Conservation (phyloP, 2,113 vertebrate genomes). For the Rhadina sibilatrix region DNA sequence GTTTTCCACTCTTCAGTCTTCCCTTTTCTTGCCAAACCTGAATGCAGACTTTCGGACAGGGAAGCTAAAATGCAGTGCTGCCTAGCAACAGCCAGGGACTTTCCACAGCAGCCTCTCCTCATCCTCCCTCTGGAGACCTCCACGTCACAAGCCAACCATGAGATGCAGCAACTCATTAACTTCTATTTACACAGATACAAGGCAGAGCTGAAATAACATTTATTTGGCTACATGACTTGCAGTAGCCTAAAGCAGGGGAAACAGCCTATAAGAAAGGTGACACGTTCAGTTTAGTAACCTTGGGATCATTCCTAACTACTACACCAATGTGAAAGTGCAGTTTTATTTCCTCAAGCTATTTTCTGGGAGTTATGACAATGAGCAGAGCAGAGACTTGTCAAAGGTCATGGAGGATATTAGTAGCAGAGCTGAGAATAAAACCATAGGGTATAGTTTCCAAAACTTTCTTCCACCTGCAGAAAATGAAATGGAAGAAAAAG, state of each 20-base stretch:
- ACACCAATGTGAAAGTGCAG: neutral
- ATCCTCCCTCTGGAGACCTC: constrained; percentile 37
- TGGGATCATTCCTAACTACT: neutral
- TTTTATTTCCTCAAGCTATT: neutral
- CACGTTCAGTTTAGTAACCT: neutral
- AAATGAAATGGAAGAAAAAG: neutral
- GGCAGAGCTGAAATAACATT: constrained; percentile 10
- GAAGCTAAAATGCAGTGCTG: constrained; percentile 4
- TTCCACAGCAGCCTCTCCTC: constrained; percentile 21
- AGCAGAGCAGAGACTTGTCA: neutral
- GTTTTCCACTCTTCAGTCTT: neutral
- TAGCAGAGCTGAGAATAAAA: neutral
- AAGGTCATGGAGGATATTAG: neutral
- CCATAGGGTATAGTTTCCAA: neutral
- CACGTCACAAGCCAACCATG: neutral
- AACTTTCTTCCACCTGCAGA: constrained; percentile 1
- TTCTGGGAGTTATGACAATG: neutral
- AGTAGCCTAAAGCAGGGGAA: neutral
- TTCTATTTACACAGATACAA: neutral
- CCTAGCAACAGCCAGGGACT: constrained; percentile 47
- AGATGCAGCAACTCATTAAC: constrained; percentile 17
- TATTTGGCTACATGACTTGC: neutral
- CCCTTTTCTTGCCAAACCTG: neutral
- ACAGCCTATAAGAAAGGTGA: neutral
- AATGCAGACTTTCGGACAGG: neutral